phyloP scores from a whole-genome alignment of 1,140 invertebrate species.

The Bombus impatiens region DNA sequence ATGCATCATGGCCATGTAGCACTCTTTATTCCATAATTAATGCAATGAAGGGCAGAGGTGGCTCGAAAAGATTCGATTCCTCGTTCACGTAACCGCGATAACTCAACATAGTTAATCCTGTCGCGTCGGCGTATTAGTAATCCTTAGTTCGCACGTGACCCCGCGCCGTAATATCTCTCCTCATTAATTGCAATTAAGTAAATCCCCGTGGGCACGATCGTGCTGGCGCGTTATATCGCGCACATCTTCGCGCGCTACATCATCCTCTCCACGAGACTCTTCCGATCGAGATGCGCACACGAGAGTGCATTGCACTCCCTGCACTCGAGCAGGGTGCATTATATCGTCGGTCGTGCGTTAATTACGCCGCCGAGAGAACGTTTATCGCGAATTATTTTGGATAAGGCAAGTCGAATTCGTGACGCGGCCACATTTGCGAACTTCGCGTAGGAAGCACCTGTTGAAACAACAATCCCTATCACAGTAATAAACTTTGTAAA shows the following conservation, averaged over 20 bases:
- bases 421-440: background rate
- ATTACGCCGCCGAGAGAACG: conserved; percentile 9
- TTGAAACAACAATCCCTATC: background rate
- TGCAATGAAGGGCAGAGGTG: conserved; percentile 23
- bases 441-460: background rate
- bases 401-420: background rate
- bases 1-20: too few species aligned
- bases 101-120: conserved; percentile 81
- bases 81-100: conserved; percentile 62
- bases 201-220: conserved; percentile 70
- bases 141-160: conserved; percentile 76
- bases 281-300: background rate
- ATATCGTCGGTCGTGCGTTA: background rate
- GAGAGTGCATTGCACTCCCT: background rate
- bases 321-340: background rate
- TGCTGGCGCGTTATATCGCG: conserved; percentile 73
- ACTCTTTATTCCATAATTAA: conserved; percentile 24
- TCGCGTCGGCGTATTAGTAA: conserved; percentile 80
- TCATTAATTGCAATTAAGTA: conserved; percentile 83
- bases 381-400: background rate
- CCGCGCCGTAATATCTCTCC: conserved; percentile 77
- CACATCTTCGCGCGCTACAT: conserved; percentile 55
- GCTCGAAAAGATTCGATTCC: conserved; percentile 63
- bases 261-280: conserved; percentile 37
- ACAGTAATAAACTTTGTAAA: background rate